Base-by-base conservation (phyloP, 2,797 vertebrate species). In the Anguilla marmorata region DNA sequence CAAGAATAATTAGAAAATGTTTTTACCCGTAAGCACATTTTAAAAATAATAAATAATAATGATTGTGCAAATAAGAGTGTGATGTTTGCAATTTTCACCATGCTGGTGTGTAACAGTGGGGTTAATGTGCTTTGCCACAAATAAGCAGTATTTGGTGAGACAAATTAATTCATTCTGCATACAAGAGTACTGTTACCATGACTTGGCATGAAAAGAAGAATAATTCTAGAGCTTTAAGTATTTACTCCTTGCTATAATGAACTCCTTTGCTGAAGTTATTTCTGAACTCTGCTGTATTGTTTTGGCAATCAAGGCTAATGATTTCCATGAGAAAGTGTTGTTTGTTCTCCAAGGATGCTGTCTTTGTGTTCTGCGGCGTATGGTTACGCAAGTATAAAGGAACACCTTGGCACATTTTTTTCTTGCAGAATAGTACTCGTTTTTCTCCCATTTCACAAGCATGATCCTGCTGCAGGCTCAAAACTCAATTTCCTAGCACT, bases 401-500 rank as follows among this genome's bases (percentile, higher is more conserved):
- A 91, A 92, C 90, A 93, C 89, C 90, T 90, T 91, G 89, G 87
- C 88, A 92, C 90, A 88, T 74, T 33, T 92, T 89, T 93, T 89
- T 91, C 86, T 88, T 88, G 84, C 54, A 88, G 86, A 86, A 90
- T 86, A 87, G 86, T 88, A 86, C 69, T 74, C 52, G 86, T 90
- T 85, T 90, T 88, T 89, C 89, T 90, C 72, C 86, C 89, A 91
- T 92, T 94, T 87, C 91, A 88, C 89, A 91, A 94, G 93, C 91
- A 93, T 93, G 92, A 93, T 93, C 95, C 93, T 84, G 92, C 96
- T 96, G 92, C 92, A 82, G 95, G 94, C 95, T 94, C 93, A 92
- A 96, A 96, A 96, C 94, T 95, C 95, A 96, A 95, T 96, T 96
- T 96, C 95, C 96, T 93, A 92, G 93, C 93, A 93, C 90, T 92